A percentile compares a stretch with the other conserved stretches of the same genome.
phyloP scores from a whole-genome alignment of 1,140 invertebrate species.

The Drosophila paulistorum region DNA sequence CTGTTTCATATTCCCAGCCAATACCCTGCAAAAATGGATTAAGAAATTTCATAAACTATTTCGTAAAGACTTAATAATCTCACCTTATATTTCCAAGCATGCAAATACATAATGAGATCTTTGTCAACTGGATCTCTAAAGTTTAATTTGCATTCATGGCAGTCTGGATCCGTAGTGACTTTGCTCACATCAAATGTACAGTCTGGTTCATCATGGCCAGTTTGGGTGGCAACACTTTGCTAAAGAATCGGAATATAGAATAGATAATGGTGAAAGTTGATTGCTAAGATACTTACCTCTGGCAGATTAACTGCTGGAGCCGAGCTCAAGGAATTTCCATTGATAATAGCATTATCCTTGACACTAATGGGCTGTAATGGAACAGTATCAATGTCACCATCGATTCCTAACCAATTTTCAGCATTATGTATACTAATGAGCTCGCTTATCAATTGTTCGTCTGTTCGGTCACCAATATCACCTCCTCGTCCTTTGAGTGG shows the following conservation, averaged over 20 bases:
- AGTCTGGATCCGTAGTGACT: constrained; percentile 92
- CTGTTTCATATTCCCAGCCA: constrained; percentile 95
- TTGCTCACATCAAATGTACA: constrained; percentile 88
- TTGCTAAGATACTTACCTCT: background rate
- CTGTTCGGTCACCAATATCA: constrained; percentile 94
- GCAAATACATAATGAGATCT: constrained; percentile 97
- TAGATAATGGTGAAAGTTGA: too few relatives aligned
- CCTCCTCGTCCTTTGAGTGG: constrained; percentile 96
- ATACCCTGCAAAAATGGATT: constrained; percentile 86
- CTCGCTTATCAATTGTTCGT: constrained; percentile 95
- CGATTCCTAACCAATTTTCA: constrained; percentile 96
- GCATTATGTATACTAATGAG: constrained; percentile 96
- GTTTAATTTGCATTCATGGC: constrained; percentile 95
- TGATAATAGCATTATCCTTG: constrained; percentile 61
- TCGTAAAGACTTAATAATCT: constrained; percentile 56
- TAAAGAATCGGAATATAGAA: constrained; percentile 84
- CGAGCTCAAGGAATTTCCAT: background rate
- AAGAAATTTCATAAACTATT: constrained; percentile 2
- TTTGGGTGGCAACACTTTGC: constrained; percentile 89
- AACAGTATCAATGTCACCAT: constrained; percentile 92
- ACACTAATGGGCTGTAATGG: constrained; percentile 84
- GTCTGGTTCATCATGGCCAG: constrained; percentile 89
- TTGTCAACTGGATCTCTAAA: constrained; percentile 95
- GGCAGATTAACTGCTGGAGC: background rate
- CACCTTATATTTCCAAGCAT: constrained; percentile 95